phyloP scores from a whole-genome alignment of 2,113 vertebrate species.

The Salvator merianae region DNA sequence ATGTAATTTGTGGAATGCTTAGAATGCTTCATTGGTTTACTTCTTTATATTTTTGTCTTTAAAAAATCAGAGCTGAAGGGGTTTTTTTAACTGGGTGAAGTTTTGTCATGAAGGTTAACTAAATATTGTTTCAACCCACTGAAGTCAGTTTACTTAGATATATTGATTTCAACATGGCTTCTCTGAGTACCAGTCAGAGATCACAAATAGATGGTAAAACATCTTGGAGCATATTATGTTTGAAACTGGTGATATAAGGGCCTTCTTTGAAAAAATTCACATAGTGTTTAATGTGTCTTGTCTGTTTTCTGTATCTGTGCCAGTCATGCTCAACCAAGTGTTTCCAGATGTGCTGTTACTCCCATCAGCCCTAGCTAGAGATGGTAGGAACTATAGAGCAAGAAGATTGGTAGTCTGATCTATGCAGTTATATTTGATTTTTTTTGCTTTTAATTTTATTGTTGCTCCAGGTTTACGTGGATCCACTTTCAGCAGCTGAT shows the following conservation, averaged over 20 bases:
- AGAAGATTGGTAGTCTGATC: background rate
- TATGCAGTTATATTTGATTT: background rate
- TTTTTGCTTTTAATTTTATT: constrained; percentile 28
- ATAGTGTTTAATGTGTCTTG: background rate
- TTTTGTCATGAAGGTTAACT: too few species aligned
- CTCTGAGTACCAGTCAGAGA: too few species aligned
- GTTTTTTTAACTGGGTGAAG: too few species aligned
- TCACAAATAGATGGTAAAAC: too few species aligned
- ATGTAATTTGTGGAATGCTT: background rate
- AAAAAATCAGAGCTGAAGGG: background rate
- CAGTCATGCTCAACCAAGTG: too few species aligned
- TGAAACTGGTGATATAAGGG: too few species aligned
- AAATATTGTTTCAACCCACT: too few species aligned
- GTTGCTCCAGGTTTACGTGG: constrained; percentile 88
- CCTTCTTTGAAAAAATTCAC: background rate
- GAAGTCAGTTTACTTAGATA: background rate
- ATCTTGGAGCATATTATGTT: too few species aligned
- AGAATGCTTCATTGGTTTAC: background rate
- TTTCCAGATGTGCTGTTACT: too few species aligned
- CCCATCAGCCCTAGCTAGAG: too few species aligned
- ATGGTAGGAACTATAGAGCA: too few species aligned
- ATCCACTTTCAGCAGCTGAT: constrained; percentile 89
- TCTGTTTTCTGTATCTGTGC: background rate
- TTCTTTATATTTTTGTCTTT: background rate
- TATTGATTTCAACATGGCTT: background rate